Percentiles rank a stretch among this genome's conserved stretches.
Evolutionary conservation across 2,113 vertebrate genomes (phyloP).

Genomic region (Callithrix jacchus): DNA sequence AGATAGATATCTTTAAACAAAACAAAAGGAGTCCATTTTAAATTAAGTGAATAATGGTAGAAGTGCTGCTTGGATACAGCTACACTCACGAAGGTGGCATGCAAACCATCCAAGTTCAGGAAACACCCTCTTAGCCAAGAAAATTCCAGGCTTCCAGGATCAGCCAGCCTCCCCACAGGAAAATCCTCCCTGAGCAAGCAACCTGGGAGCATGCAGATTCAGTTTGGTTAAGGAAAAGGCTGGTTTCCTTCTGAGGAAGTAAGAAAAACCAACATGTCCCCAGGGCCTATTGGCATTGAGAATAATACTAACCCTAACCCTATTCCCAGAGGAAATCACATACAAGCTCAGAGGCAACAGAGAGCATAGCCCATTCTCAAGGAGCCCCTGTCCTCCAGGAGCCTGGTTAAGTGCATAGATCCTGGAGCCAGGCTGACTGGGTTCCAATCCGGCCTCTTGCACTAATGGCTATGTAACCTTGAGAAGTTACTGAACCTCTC

Average conservation of each 20-base stretch:
- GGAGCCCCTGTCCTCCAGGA: neutral
- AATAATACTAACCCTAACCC: no score
- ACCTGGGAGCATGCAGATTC: neutral
- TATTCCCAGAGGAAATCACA: no score
- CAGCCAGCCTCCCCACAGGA: neutral
- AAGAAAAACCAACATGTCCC: neutral
- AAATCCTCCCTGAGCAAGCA: no score
- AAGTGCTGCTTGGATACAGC: no score
- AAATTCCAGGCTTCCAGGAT: neutral
- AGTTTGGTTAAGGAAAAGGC: neutral
- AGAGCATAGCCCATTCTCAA: no score
- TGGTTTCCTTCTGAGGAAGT: neutral
- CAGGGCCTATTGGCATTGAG: neutral
- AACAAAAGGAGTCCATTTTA: neutral
- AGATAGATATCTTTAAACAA: neutral
- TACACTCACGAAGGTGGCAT: neutral
- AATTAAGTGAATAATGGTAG: neutral
- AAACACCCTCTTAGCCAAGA: neutral
- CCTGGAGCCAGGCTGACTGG: neutral
- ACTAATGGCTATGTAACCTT: rapidly evolving
- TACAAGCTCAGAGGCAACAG: no score
- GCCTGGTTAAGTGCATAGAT: neutral
- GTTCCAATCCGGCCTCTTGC: neutral
- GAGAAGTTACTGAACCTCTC: neutral
- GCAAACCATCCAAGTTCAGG: neutral